Percentiles rank a stretch among this genome's conserved stretches.
Evolutionary conservation across 2,113 vertebrate genomes (phyloP).

Genomic region (Cisticola juncidis): DNA sequence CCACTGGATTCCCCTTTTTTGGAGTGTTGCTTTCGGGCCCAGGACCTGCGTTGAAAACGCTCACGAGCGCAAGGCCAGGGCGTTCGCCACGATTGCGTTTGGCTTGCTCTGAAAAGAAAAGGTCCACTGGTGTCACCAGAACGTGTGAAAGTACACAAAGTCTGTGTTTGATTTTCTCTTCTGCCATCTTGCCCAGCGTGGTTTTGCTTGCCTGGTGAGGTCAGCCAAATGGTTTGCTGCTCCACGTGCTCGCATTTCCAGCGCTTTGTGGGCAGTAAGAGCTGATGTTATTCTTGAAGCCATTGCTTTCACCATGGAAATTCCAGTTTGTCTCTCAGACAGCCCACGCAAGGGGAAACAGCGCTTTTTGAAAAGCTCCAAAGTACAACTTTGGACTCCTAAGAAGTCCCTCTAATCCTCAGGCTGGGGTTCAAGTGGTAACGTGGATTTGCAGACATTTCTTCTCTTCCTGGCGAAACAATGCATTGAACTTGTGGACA

Average conservation of each 20-base stretch:
- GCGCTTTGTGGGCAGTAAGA: not conserved
- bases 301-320: not conserved
- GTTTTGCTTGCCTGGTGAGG: not conserved
- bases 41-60: rapidly evolving
- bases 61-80: rapidly evolving
- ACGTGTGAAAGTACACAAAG: not conserved
- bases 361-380: rapidly evolving
- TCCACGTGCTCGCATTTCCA: not conserved
- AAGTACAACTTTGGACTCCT: not conserved
- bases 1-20: not conserved
- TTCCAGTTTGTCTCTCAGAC: not conserved
- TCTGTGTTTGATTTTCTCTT: not conserved
- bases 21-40: rapidly evolving
- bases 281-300: not conserved
- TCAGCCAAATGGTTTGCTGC: not conserved
- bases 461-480: not conserved
- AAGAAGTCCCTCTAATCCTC: not conserved
- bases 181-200: not conserved
- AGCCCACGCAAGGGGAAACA: rapidly evolving
- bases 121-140: rapidly evolving
- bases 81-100: not conserved
- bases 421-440: not conserved
- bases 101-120: not conserved
- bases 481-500: not conserved
- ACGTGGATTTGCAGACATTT: not conserved